Evolutionary conservation across 2,113 vertebrate species (phyloP).

Genomic region (Myotis yumanensis): DNA sequence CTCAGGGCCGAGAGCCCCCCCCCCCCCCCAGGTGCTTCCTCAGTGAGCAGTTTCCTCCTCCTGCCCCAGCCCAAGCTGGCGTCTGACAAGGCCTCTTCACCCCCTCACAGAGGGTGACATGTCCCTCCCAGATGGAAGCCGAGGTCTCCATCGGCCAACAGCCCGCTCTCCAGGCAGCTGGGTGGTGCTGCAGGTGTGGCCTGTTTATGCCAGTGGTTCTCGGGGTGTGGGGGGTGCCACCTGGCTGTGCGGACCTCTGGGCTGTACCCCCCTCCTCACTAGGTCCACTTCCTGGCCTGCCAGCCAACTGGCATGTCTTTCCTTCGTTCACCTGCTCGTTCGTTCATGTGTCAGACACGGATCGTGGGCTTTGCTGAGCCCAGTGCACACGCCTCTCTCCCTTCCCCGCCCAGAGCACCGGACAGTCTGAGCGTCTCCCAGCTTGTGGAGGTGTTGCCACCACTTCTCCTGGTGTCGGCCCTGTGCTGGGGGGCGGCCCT

Average conservation of each 20-base stretch:
- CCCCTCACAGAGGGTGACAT: background rate
- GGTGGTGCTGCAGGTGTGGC: background rate
- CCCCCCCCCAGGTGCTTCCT: background rate
- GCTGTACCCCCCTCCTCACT: background rate
- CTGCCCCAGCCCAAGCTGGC: background rate
- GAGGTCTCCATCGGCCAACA: background rate
- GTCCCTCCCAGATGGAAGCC: background rate
- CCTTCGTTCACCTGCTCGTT: too few relatives aligned
- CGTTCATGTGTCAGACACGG: background rate
- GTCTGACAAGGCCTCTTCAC: background rate
- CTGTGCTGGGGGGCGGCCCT: background rate
- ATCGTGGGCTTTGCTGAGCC: background rate
- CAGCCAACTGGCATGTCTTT: too few relatives aligned
- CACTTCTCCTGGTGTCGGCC: background rate
- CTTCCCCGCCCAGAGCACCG: fast-evolving
- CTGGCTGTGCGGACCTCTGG: background rate
- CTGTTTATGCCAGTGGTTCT: too few relatives aligned
- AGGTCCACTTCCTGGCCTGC: background rate
- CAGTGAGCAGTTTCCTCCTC: background rate
- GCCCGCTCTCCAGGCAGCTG: background rate
- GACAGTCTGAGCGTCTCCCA: background rate
- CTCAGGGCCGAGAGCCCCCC: background rate
- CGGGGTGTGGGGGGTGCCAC: background rate
- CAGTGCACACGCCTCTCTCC: background rate
- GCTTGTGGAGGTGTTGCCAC: background rate